Percentiles rank a stretch among this genome's conserved stretches.
phyloP scores from a whole-genome alignment of 1,140 invertebrate species.

The Drosophila subobscura region DNA sequence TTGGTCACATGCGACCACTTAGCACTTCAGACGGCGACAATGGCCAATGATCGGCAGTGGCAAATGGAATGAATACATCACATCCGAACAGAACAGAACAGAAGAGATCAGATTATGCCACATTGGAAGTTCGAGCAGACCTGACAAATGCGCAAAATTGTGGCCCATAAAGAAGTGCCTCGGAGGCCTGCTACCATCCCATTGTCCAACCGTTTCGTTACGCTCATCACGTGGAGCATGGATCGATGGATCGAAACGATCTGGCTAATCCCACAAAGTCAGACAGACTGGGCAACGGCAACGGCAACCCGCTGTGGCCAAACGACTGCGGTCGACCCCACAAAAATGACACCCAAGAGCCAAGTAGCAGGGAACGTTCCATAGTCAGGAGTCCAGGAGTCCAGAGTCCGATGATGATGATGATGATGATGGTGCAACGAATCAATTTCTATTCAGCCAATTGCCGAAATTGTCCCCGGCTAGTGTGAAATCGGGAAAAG shows the following conservation, averaged over 20 bases:
- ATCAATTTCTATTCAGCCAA: slow-evolving; percentile 62
- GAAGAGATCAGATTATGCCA: neutral
- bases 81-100: slow-evolving; percentile 5
- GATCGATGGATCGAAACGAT: neutral
- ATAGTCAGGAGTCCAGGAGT: slow-evolving; percentile 5
- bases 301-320: slow-evolving; percentile 68
- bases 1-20: slow-evolving; percentile 78
- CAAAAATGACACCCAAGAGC: slow-evolving; percentile 21
- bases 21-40: slow-evolving; percentile 58
- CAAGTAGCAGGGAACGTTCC: neutral
- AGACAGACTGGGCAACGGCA: neutral
- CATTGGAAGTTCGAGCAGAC: neutral
- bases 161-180: slow-evolving; percentile 41
- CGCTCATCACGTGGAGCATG: slow-evolving; percentile 56
- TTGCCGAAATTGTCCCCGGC: slow-evolving; percentile 6
- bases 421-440: slow-evolving; percentile 64
- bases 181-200: neutral
- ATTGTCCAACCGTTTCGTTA: slow-evolving; percentile 39
- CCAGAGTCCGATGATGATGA: neutral
- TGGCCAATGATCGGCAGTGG: neutral
- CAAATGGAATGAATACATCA: slow-evolving; percentile 67
- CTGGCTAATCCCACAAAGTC: too few species aligned
- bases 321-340: slow-evolving; percentile 75
- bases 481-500: slow-evolving; percentile 33
- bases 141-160: slow-evolving; percentile 45